These are phyloP conservation scores for Fregata magnificens DNA, from an alignment of 2,113 vertebrate species.

Conservation along the genomic window DNA sequence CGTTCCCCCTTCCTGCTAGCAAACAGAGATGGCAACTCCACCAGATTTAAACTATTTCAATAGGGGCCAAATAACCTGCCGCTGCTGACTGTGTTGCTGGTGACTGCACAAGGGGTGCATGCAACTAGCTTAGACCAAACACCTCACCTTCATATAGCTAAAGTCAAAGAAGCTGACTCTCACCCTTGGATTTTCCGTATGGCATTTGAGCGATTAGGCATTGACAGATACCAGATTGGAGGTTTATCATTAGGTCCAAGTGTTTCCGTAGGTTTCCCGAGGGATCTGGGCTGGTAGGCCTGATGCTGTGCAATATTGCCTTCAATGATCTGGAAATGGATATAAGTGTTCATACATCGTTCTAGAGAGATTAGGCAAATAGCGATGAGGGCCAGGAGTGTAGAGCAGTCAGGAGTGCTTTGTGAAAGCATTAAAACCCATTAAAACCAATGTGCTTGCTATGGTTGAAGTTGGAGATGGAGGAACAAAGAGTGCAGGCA, in stretches of 20 bases:
- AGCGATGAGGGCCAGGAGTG: accelerated
- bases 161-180: background rate
- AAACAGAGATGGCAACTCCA: background rate
- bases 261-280: background rate
- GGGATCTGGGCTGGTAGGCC: background rate
- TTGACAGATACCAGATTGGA: background rate
- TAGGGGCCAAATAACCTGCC: background rate
- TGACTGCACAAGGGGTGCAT: background rate
- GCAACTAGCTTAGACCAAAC: background rate
- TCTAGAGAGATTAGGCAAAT: background rate
- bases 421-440: background rate
- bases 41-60: background rate
- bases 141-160: background rate
- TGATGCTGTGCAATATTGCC: background rate
- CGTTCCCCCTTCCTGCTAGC: background rate
- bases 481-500: background rate
- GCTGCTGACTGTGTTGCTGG: background rate
- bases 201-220: background rate
- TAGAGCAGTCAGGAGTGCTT: background rate
- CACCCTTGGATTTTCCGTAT: background rate
- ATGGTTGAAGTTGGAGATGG: background rate
- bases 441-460: background rate
- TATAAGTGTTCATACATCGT: background rate
- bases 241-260: background rate
- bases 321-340: background rate